phyloP scores from a whole-genome alignment of 2,888 invertebrate species.

The Eulithis prunata region DNA sequence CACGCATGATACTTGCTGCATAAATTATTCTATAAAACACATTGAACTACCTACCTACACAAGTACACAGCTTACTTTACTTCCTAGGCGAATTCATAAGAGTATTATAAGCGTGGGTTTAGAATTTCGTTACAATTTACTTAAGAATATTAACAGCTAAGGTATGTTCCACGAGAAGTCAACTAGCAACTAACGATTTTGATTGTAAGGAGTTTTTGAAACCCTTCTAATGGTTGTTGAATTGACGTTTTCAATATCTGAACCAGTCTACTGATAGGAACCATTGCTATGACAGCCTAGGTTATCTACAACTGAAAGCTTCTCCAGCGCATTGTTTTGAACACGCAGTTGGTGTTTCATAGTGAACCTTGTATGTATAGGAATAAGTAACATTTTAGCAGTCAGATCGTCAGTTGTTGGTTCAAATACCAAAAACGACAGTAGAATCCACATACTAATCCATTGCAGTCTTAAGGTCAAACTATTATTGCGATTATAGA shows the following conservation, averaged over 20 bases:
- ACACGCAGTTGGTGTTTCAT: too few relatives aligned
- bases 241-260: neutral
- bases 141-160: too few relatives aligned
- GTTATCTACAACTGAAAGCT: too few relatives aligned
- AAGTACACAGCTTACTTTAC: neutral
- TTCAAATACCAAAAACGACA: neutral
- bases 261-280: neutral
- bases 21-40: constrained; percentile 3
- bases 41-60: constrained; percentile 12
- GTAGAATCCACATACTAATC: neutral
- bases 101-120: constrained; percentile 16
- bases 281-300: too few relatives aligned
- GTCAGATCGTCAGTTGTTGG: too few relatives aligned
- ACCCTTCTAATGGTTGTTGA: neutral
- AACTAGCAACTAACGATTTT: too few relatives aligned
- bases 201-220: neutral
- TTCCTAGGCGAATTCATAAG: constrained; percentile 14
- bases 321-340: too few relatives aligned
- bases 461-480: constrained; percentile 18
- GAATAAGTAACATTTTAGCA: too few relatives aligned
- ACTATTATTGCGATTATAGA: constrained; percentile 12
- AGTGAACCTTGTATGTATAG: too few relatives aligned
- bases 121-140: constrained; percentile 16
- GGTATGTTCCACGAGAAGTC: too few relatives aligned
- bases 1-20: neutral